Evolutionary conservation across 1,140 invertebrate species (phyloP).

Genomic region (Carcinoscorpius rotundicauda): DNA sequence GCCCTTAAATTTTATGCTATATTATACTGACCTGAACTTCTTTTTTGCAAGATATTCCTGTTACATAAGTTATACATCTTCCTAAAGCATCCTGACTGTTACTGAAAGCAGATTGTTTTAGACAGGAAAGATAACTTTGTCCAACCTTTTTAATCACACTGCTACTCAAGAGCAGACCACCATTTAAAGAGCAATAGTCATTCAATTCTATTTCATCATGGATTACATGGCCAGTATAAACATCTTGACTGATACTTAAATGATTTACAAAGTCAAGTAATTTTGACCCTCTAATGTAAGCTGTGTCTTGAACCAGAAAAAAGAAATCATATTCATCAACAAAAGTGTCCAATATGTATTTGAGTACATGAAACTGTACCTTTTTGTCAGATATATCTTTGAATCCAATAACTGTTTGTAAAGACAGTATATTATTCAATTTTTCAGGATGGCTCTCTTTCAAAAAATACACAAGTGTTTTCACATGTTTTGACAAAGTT

Average conservation of each 20-base stretch:
- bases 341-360: conserved; percentile 76
- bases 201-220: conserved; percentile 5
- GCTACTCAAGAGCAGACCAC: conserved; percentile 60
- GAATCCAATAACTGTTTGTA: conserved; percentile 29
- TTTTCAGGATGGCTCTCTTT: conserved; percentile 43
- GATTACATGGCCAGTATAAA: conserved; percentile 52
- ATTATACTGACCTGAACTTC: conserved; percentile 37
- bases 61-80: conserved; percentile 58
- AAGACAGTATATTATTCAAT: conserved; percentile 29
- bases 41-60: conserved; percentile 45
- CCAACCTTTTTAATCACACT: conserved; percentile 57
- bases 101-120: conserved; percentile 61
- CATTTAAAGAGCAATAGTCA: conserved; percentile 35
- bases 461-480: conserved; percentile 62
- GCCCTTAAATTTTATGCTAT: too few relatives aligned
- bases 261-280: conserved; percentile 53
- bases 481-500: conserved; percentile 60
- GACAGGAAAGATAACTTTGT: conserved; percentile 66
- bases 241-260: conserved; percentile 65
- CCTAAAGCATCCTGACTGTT: conserved; percentile 70
- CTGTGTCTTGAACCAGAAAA: conserved; percentile 66
- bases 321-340: conserved; percentile 81
- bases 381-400: conserved; percentile 29
- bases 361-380: conserved; percentile 50
- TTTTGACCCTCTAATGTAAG: conserved; percentile 59